Conservation (phyloP, 2,888 invertebrate species). For the Aleiodes testaceus region DNA sequence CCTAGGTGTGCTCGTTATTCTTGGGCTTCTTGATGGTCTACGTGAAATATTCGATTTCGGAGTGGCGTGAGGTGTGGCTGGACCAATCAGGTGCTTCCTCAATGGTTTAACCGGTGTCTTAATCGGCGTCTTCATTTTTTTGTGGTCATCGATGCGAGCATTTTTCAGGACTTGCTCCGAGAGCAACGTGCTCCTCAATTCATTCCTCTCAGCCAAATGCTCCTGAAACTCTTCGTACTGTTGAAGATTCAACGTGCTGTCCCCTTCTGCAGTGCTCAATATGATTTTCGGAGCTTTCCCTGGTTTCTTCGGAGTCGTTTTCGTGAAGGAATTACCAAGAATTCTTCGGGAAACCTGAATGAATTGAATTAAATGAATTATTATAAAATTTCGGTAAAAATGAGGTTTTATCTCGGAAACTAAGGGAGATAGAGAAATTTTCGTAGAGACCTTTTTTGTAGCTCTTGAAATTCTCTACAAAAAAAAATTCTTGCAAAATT, state of each 20-base stretch:
- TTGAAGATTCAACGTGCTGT: conserved; percentile 47
- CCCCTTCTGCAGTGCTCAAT: not conserved
- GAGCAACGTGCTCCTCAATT: conserved; percentile 76
- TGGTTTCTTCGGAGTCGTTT: conserved; percentile 24
- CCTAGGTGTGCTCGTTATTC: conserved; percentile 48
- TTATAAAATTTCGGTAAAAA: no score
- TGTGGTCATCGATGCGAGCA: conserved; percentile 59
- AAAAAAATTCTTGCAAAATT: no score
- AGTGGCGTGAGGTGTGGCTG: conserved; percentile 51
- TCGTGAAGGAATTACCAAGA: conserved; percentile 20
- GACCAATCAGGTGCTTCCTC: conserved; percentile 56
- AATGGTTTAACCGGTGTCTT: conserved; percentile 64
- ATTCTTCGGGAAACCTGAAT: conserved; percentile 45
- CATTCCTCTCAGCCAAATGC: conserved; percentile 74
- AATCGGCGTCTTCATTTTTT: conserved; percentile 53
- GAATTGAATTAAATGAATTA: conserved; percentile 15
- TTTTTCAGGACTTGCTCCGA: conserved; percentile 64
- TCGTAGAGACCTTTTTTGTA: no score
- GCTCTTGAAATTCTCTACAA: no score
- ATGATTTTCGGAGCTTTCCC: conserved; percentile 45
- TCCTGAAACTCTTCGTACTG: conserved; percentile 73
- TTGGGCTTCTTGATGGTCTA: conserved; percentile 49
- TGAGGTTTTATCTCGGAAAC: no score
- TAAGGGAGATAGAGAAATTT: no score
- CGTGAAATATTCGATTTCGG: conserved; percentile 42